Evolutionary conservation across 2,113 vertebrate species (phyloP).

Genomic region (Lipophrys pholis): DNA sequence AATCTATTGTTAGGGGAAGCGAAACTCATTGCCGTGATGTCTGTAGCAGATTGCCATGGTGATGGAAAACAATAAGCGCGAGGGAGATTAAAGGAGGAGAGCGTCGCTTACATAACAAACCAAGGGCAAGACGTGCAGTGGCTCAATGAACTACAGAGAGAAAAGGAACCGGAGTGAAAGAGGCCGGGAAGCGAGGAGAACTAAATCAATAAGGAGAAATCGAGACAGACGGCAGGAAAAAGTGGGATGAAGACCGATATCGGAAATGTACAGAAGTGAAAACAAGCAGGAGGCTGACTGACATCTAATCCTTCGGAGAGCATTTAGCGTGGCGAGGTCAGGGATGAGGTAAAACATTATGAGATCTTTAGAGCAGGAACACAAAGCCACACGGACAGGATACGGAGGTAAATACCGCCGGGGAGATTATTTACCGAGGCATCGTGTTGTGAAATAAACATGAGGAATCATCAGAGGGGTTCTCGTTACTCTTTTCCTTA

Average conservation of each 20-base stretch:
- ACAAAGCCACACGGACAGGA: conserved; percentile 11
- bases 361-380: conserved; percentile 40
- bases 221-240: conserved; percentile 43
- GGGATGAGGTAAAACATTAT: conserved; percentile 37
- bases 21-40: conserved; percentile 54
- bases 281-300: conserved; percentile 39
- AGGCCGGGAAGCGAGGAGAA: conserved; percentile 37
- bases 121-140: conserved; percentile 50
- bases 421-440: conserved; percentile 69
- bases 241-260: conserved; percentile 56
- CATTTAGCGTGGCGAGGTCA: conserved; percentile 61
- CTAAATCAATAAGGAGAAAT: conserved; percentile 64
- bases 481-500: conserved; percentile 62
- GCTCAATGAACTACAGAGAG: conserved; percentile 33
- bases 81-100: conserved; percentile 51
- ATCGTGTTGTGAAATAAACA: conserved; percentile 72
- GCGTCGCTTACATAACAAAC: conserved; percentile 67
- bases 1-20: conserved; percentile 45
- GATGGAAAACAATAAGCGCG: conserved; percentile 58
- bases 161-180: conserved; percentile 42
- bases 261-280: conserved; percentile 53
- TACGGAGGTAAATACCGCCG: conserved; percentile 46
- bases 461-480: conserved; percentile 63
- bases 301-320: conserved; percentile 54
- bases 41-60: conserved; percentile 60